Conservation (phyloP, 2,888 invertebrate genomes). For the Coelopa pilipes region DNA sequence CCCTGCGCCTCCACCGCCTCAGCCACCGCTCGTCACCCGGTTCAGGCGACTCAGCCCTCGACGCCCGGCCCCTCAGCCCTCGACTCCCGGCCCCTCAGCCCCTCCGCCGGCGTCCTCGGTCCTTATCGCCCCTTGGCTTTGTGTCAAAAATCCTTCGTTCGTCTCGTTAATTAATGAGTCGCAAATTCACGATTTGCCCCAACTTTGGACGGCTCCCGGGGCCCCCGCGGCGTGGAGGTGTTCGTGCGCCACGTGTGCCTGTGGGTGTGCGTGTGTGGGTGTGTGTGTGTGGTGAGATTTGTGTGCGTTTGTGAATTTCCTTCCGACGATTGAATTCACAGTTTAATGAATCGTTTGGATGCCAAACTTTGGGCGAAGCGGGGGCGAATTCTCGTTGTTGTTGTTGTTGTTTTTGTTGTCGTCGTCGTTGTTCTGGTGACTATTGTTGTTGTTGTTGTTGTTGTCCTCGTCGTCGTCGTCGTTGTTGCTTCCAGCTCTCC, state of each 20-base stretch:
- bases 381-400: background rate
- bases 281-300: background rate
- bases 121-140: slow-evolving; percentile 23
- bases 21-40: background rate
- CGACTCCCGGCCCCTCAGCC: too few species aligned
- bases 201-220: slow-evolving; percentile 12
- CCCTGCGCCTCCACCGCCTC: background rate
- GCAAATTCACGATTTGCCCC: slow-evolving; percentile 16
- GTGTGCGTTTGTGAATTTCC: slow-evolving; percentile 10
- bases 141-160: slow-evolving; percentile 24
- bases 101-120: slow-evolving; percentile 4
- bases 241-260: background rate
- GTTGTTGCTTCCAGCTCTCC: too few species aligned
- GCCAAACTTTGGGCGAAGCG: slow-evolving; percentile 1
- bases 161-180: slow-evolving; percentile 29
- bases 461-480: too few species aligned
- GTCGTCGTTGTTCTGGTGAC: background rate
- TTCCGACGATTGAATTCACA: slow-evolving; percentile 3
- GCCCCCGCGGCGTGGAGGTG: background rate
- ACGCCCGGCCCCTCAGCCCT: too few species aligned
- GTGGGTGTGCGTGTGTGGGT: slow-evolving; percentile 8
- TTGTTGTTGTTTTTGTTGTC: background rate
- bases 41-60: background rate
- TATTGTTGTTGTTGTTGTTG: background rate
- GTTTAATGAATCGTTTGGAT: slow-evolving; percentile 22